These are phyloP conservation scores for Saccostrea cuccullata DNA, from an alignment of 1,140 invertebrate species.

Conservation along the genomic window DNA sequence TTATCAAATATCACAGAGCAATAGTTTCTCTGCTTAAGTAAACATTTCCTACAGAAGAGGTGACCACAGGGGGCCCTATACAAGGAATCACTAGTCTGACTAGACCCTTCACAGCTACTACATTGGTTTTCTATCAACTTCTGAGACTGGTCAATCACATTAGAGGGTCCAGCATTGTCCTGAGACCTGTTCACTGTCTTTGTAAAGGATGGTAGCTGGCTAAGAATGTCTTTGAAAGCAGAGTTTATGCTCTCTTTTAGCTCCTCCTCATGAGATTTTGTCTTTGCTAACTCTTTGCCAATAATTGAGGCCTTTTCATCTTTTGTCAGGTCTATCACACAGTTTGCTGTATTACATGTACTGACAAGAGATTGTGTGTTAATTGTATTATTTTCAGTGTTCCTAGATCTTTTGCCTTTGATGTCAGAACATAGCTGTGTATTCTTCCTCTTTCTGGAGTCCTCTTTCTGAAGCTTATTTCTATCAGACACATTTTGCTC, in stretches of 20 bases:
- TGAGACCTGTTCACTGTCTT: slow-evolving; percentile 2
- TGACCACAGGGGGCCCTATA: slow-evolving; percentile 58
- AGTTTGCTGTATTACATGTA: neutral
- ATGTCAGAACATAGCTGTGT: neutral
- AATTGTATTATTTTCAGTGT: neutral
- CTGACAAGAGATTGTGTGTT: neutral
- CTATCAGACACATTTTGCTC: neutral
- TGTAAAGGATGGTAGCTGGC: slow-evolving; percentile 58
- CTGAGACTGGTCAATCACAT: too few relatives aligned
- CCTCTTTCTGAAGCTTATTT: neutral
- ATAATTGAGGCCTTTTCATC: neutral
- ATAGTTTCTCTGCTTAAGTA: neutral
- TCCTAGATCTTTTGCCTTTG: neutral
- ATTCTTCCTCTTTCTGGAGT: neutral
- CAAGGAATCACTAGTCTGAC: neutral
- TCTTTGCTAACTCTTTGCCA: neutral
- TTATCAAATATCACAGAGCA: neutral
- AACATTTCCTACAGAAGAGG: slow-evolving; percentile 56
- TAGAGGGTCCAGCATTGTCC: neutral
- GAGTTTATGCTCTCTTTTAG: slow-evolving; percentile 54
- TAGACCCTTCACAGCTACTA: neutral
- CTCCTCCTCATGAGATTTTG: slow-evolving; percentile 42
- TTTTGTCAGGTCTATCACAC: slow-evolving; percentile 5
- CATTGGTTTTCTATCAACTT: neutral
- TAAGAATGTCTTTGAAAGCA: slow-evolving; percentile 56